Percentiles rank a stretch among this genome's conserved stretches.
These are phyloP conservation scores for Chrysoperla carnea DNA, from an alignment of 1,140 invertebrate genomes.

Conservation along the genomic window DNA sequence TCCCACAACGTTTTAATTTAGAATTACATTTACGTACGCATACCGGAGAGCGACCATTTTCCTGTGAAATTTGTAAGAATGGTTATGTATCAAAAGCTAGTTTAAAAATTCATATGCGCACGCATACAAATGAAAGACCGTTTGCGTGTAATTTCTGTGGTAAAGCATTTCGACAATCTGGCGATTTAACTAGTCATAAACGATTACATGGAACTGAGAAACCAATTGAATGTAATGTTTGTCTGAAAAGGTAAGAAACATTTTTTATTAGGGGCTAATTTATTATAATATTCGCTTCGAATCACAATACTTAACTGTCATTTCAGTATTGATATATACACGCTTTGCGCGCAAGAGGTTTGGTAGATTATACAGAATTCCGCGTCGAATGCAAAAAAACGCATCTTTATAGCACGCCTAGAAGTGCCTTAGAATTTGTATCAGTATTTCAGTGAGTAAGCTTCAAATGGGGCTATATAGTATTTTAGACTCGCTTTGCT, in stretches of 20 bases:
- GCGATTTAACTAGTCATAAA: slow-evolving; percentile 22
- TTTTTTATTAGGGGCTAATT: no score
- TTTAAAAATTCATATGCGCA: slow-evolving; percentile 35
- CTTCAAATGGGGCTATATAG: no score
- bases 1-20: slow-evolving; percentile 39
- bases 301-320: no score
- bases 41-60: slow-evolving; percentile 28
- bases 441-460: no score
- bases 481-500: no score
- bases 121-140: slow-evolving; percentile 38
- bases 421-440: no score
- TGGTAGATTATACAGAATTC: no score
- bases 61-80: slow-evolving; percentile 24
- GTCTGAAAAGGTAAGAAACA: slow-evolving; percentile 16
- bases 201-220: slow-evolving; percentile 21
- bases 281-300: no score
- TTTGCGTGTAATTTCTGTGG: slow-evolving; percentile 31
- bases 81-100: slow-evolving; percentile 26
- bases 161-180: slow-evolving; percentile 21
- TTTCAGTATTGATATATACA: no score
- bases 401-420: no score
- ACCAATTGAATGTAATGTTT: slow-evolving; percentile 21
- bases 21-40: slow-evolving; percentile 51
- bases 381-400: no score
- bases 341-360: no score